phyloP scores from a whole-genome alignment of 2,888 invertebrate species.

The Scaptomyza tumidula region DNA sequence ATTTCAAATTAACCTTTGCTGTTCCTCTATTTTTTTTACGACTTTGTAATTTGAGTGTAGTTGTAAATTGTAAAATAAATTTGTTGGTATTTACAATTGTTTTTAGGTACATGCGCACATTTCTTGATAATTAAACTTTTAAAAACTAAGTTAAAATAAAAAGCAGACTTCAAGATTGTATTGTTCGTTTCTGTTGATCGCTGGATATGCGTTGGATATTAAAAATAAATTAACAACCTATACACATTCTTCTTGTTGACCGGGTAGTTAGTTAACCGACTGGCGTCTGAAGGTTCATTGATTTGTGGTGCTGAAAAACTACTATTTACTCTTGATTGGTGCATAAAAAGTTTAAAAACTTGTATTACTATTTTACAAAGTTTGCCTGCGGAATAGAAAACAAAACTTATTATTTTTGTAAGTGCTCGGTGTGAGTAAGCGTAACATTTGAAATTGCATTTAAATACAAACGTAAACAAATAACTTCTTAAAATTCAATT shows the following conservation, averaged over 20 bases:
- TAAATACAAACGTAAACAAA: slow-evolving; percentile 47
- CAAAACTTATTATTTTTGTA: slow-evolving; percentile 39
- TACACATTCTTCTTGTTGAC: slow-evolving; percentile 41
- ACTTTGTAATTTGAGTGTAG: slow-evolving; percentile 25
- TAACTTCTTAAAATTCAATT: slow-evolving; percentile 42
- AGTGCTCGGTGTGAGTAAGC: slow-evolving; percentile 8
- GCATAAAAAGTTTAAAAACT: slow-evolving; percentile 54
- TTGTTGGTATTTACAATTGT: slow-evolving; percentile 47
- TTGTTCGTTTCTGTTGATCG: slow-evolving; percentile 53
- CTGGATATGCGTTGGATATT: slow-evolving; percentile 65
- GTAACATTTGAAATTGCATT: slow-evolving; percentile 40
- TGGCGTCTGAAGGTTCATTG: slow-evolving; percentile 28
- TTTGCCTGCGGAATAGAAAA: slow-evolving; percentile 80
- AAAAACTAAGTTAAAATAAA: slow-evolving; percentile 54
- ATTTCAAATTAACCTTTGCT: slow-evolving; percentile 43
- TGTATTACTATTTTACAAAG: slow-evolving; percentile 69
- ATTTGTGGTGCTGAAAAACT: slow-evolving; percentile 66
- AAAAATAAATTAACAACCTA: slow-evolving; percentile 64
- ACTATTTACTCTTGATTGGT: slow-evolving; percentile 50
- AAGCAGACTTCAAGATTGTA: slow-evolving; percentile 63
- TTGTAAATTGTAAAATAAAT: slow-evolving; percentile 53
- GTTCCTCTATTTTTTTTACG: slow-evolving; percentile 29
- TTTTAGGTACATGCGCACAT: slow-evolving; percentile 70
- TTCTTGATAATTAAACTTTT: slow-evolving; percentile 45
- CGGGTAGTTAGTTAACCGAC: slow-evolving; percentile 37